Percentiles rank a stretch among this genome's conserved stretches.
Evolutionary conservation across 2,797 vertebrate genomes (phyloP).

Genomic region (Adelosebastes latens): DNA sequence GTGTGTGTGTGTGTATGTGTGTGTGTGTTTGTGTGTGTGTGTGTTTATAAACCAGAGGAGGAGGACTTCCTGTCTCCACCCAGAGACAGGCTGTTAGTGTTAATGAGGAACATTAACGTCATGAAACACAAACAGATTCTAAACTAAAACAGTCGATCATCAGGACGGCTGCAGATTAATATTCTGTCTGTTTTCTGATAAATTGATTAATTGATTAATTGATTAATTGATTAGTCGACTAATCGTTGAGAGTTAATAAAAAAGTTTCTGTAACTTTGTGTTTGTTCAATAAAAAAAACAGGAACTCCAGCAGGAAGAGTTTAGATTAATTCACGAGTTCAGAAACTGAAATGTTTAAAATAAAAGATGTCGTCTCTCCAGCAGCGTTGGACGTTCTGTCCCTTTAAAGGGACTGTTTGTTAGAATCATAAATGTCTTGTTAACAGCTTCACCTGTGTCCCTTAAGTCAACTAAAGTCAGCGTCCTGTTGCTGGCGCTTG

Average conservation of each 20-base stretch:
- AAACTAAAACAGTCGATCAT: not conserved
- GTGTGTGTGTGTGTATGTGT: not conserved
- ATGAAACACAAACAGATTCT: not conserved
- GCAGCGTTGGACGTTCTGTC: not conserved
- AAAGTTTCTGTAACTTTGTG: too few relatives aligned
- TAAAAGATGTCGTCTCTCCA: too few relatives aligned
- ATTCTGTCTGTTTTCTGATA: not conserved
- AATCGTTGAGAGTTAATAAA: too few relatives aligned
- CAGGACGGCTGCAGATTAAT: not conserved
- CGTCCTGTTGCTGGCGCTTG: too few relatives aligned
- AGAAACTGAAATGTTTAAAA: too few relatives aligned
- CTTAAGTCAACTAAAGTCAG: too few relatives aligned
- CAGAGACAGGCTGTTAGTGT: not conserved
- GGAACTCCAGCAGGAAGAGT: too few relatives aligned
- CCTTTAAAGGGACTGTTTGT: too few relatives aligned
- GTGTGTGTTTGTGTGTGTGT: constrained; percentile 18
- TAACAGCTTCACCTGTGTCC: too few relatives aligned
- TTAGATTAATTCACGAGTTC: too few relatives aligned
- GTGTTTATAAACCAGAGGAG: constrained; percentile 45
- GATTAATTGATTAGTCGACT: not conserved
- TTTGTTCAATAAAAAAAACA: too few relatives aligned
- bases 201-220: not conserved
- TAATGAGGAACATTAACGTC: not conserved
- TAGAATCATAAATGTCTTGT: too few relatives aligned
- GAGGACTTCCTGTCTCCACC: constrained; percentile 42